Conservation (phyloP, 92 coral and sea anemone species). For the Siderastrea radians region DNA sequence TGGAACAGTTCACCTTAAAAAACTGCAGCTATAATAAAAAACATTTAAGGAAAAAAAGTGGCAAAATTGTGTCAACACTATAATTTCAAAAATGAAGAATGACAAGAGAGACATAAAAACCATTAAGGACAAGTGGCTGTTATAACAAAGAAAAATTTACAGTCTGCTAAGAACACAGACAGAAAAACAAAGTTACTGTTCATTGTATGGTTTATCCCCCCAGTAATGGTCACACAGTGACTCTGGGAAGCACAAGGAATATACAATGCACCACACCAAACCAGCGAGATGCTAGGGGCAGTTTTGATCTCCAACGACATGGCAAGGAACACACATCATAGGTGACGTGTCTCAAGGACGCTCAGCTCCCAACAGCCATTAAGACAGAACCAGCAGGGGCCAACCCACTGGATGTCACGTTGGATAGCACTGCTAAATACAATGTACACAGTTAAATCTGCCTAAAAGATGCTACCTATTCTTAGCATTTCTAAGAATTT, state of each 20-base stretch:
- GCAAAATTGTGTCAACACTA: too few relatives aligned
- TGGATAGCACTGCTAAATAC: conserved; percentile 32
- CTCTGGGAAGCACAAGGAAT: conserved; percentile 96
- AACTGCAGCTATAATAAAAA: too few relatives aligned
- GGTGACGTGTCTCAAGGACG: conserved; percentile 76
- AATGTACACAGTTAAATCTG: background rate
- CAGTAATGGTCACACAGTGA: conserved; percentile 78
- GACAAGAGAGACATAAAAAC: too few relatives aligned
- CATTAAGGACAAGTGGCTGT: too few relatives aligned
- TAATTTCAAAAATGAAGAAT: too few relatives aligned
- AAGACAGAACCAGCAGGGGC: conserved; percentile 96
- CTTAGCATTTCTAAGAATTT: too few relatives aligned
- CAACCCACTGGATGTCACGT: conserved; percentile 90
- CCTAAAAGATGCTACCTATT: background rate
- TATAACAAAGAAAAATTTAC: background rate
- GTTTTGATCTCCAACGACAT: conserved; percentile 91
- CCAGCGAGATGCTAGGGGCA: conserved; percentile 83
- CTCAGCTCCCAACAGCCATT: conserved; percentile 94
- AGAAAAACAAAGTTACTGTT: conserved; percentile 27
- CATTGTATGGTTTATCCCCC: conserved; percentile 90
- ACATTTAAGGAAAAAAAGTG: too few relatives aligned
- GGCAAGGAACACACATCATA: conserved; percentile 67
- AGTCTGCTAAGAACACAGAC: background rate
- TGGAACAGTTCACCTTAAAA: too few relatives aligned
- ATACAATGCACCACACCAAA: conserved; percentile 87